Evolutionary conservation across 2,888 invertebrate genomes (phyloP), one percentile per base, ranked within the genome.

Genomic region (Sinohyriopsis cumingii): DNA sequence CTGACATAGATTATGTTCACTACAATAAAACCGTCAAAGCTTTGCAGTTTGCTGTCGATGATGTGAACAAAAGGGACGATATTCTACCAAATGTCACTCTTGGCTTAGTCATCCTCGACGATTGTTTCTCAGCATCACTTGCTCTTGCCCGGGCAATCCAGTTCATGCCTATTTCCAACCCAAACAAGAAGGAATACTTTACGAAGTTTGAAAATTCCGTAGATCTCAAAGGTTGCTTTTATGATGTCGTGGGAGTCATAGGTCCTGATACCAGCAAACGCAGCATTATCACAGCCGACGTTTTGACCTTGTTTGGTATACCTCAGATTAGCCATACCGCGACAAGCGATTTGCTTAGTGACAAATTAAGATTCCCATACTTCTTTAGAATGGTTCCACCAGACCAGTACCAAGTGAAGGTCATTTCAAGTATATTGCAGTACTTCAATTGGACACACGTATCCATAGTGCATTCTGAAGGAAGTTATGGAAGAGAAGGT

Each of bases 391-490:
- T 86, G 79, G 80, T 86, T 24, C 86, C 87, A 20, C 84, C 87
- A 2, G 86, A 87, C 69, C 68, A 74, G n/a, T 79, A 86, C 71
- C 86, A 86, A 68, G 83, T 82, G 25, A 74, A 78, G 67, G 83
- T 81, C 5, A 86, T 87, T 25, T 69, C 83, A 1, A 77, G 78
- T 24, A 68, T 88, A 9, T 59, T 87, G 53, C 65, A 68, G 3
- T 77, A 84, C 69, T 87, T 88, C 72, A 94, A 94, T 88, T 95
- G 95, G 95, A 94, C 93, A 20, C 95, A 94, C 88, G 93, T 95
- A 63, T 94, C 94, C 63, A 93, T 93, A n/a, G 93, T 94, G 65
- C 93, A 94, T 88, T 94, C 94, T 2, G 93, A 94, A 84, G 94
- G 94, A 18, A 80, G 82, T 45, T 87, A 86, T 69, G 87, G 87